Percentiles rank a stretch among this genome's conserved stretches.
These are phyloP conservation scores for Tylochromis polylepis DNA, from an alignment of 2,113 vertebrate genomes.

Conservation along the genomic window DNA sequence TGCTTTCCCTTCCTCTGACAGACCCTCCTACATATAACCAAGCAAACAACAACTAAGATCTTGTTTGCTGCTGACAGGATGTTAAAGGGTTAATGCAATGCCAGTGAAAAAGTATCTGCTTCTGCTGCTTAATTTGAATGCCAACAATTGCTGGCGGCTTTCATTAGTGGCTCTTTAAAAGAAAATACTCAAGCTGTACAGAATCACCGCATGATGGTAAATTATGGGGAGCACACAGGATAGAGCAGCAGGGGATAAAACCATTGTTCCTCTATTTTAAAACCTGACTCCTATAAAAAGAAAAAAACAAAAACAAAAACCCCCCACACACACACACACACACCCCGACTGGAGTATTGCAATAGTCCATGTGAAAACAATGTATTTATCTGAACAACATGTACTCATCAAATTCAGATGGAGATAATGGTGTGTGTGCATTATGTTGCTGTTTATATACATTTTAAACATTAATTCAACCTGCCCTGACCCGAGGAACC, in stretches of 20 bases:
- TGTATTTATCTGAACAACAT: background rate
- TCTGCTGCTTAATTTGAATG: background rate
- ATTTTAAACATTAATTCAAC: background rate
- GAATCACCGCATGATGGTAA: slow-evolving; percentile 8
- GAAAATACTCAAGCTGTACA: background rate
- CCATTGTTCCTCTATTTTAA: background rate
- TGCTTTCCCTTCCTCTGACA: background rate
- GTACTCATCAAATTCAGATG: background rate
- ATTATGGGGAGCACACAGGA: slow-evolving; percentile 4
- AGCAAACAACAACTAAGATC: slow-evolving; percentile 21
- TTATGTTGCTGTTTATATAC: background rate
- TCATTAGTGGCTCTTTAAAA: slow-evolving; percentile 37
- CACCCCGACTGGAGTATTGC: background rate
- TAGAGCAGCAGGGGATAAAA: slow-evolving; percentile 17
- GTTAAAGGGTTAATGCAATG: slow-evolving; percentile 18
- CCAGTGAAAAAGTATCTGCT: slow-evolving; percentile 5
- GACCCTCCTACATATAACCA: background rate
- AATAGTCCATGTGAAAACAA: background rate
- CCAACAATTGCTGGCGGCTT: background rate
- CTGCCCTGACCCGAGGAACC: background rate
- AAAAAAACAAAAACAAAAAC: background rate
- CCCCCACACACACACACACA: too few species aligned
- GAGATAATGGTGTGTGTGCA: background rate
- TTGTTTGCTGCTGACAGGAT: slow-evolving; percentile 37
- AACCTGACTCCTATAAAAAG: background rate